Percentiles rank a stretch among this genome's conserved stretches.
These are phyloP conservation scores for Todiramphus saurophagus DNA, from an alignment of 2,113 vertebrate species.

Conservation along the genomic window DNA sequence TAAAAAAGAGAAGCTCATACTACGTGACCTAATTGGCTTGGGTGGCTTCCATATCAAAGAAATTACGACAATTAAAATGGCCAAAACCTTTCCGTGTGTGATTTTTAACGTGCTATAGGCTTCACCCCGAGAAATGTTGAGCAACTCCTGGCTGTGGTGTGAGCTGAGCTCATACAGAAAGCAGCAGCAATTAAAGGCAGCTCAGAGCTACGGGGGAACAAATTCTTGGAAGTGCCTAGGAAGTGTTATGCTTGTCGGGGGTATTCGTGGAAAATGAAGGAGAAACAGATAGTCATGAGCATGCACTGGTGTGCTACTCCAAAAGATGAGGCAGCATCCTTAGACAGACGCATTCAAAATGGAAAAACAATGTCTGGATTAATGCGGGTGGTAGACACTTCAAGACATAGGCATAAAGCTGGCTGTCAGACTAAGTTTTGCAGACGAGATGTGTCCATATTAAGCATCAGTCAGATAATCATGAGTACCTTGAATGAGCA, in stretches of 20 bases:
- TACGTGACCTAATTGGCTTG: not conserved
- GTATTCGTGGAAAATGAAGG: not conserved
- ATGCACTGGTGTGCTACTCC: not conserved
- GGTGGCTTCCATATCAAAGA: not conserved
- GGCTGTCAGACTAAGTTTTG: not conserved
- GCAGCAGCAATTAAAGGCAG: not conserved
- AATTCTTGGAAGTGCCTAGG: not conserved
- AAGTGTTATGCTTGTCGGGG: not conserved
- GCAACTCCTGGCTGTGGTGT: not conserved
- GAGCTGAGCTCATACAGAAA: conserved; percentile 6
- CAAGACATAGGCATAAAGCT: not conserved
- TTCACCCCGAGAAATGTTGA: not conserved
- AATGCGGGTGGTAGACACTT: not conserved
- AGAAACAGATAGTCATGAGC: not conserved
- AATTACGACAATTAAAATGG: not conserved
- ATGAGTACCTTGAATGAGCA: not conserved
- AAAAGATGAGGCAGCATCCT: not conserved
- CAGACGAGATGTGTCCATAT: not conserved
- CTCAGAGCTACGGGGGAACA: not conserved
- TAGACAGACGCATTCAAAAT: not conserved
- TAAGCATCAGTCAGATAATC: not conserved
- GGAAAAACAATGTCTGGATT: not conserved
- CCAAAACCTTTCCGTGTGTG: not conserved
- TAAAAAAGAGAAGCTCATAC: not conserved
- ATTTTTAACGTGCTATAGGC: not conserved